These are phyloP conservation scores for Operophtera brumata DNA, from an alignment of 2,888 invertebrate genomes.

Conservation along the genomic window DNA sequence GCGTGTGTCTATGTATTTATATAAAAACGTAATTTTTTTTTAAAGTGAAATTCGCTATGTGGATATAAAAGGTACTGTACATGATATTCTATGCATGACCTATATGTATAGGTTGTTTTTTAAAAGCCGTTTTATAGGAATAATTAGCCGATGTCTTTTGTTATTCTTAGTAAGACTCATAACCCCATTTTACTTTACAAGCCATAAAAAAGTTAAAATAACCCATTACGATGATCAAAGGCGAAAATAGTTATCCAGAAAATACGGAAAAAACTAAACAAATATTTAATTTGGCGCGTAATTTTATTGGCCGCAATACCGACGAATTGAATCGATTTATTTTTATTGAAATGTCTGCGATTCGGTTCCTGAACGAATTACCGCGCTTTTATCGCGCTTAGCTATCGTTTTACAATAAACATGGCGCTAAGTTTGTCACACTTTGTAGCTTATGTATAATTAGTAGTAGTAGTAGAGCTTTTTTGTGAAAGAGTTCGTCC, in stretches of 20 bases:
- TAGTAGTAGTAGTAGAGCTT: no score
- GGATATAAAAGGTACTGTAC: no score
- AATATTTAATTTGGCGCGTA: slow-evolving; percentile 38
- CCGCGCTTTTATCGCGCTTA: no score
- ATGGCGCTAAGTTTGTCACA: slow-evolving; percentile 1
- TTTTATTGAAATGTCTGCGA: slow-evolving; percentile 31
- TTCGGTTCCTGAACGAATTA: slow-evolving; percentile 23
- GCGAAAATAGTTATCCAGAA: slow-evolving; percentile 32
- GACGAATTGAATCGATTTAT: slow-evolving; percentile 29
- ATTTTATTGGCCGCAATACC: slow-evolving; percentile 34
- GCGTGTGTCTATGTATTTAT: no score
- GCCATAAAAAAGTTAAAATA: slow-evolving; percentile 19
- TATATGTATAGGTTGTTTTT: not conserved
- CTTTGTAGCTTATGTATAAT: no score
- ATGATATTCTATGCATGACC: no score
- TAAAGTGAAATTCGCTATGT: no score
- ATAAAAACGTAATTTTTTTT: no score
- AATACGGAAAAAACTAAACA: slow-evolving; percentile 35
- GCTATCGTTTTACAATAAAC: slow-evolving; percentile 15
- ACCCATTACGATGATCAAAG: slow-evolving; percentile 41
- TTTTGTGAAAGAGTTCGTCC: no score
- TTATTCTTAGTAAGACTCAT: not conserved
- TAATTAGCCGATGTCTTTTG: not conserved
- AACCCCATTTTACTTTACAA: slow-evolving; percentile 10
- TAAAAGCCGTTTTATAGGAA: not conserved